These are phyloP conservation scores for Intellagama lesueurii DNA, from an alignment of 2,797 vertebrate genomes.

Conservation along the genomic window DNA sequence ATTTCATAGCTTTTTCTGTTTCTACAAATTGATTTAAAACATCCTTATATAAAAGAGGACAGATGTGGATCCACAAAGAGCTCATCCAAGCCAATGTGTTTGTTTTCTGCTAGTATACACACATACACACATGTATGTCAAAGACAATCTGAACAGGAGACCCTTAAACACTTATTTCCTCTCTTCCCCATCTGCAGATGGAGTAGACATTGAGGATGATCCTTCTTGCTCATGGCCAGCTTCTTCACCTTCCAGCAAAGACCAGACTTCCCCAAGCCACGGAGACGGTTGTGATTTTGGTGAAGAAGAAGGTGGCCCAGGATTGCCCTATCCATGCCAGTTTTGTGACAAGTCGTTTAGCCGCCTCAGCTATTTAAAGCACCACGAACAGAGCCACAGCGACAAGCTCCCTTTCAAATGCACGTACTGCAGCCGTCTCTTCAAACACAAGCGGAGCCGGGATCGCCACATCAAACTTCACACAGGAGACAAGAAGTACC, in stretches of 20 bases:
- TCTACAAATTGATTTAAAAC: slow-evolving; percentile 73
- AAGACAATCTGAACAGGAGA: not conserved
- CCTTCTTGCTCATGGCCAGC: slow-evolving; percentile 97
- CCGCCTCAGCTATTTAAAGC: slow-evolving; percentile 97
- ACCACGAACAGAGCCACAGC: slow-evolving; percentile 98
- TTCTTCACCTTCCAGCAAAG: slow-evolving; percentile 98
- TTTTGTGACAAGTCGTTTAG: slow-evolving; percentile 99
- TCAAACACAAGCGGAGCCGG: slow-evolving; percentile 98
- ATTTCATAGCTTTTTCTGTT: slow-evolving; percentile 74
- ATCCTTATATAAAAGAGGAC: slow-evolving; percentile 63
- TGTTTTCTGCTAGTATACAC: too few relatives aligned
- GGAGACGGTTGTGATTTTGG: slow-evolving; percentile 97
- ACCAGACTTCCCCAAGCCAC: slow-evolving; percentile 96
- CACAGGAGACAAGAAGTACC: slow-evolving; percentile 98
- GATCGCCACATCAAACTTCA: slow-evolving; percentile 98
- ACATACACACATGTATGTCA: rapidly evolving
- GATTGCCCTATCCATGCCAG: slow-evolving; percentile 97
- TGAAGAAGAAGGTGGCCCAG: slow-evolving; percentile 94
- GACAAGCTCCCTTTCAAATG: slow-evolving; percentile 99
- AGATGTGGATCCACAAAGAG: slow-evolving; percentile 43
- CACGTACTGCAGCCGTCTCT: slow-evolving; percentile 96
- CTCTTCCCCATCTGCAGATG: slow-evolving; percentile 83
- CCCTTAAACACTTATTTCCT: slow-evolving; percentile 39
- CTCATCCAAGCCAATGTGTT: not conserved
- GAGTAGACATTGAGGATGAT: slow-evolving; percentile 96